phyloP scores from a whole-genome alignment of 2,113 vertebrate genomes.

The human region GRCh38 chr1:77019001-77019500 shows the following conservation, averaged over 20 bases:
- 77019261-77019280: not conserved
- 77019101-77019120: not conserved
- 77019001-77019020: not conserved
- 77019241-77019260: not conserved
- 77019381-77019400: not conserved
- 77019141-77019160: not conserved
- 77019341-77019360: not conserved
- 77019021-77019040: not conserved
- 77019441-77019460: not conserved
- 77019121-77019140: not conserved
- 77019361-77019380: not conserved
- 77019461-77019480: not conserved
- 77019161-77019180: not conserved
- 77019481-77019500: not conserved
- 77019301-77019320: not conserved
- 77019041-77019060: not conserved
- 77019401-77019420: not conserved
- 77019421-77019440: rapidly evolving
- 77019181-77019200: not conserved
- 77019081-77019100: not conserved
- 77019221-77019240: not conserved
- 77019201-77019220: not conserved
- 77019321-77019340: not conserved
- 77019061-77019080: not conserved
- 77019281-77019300: not conserved